Conservation (phyloP, 2,113 vertebrate species). For the Microcebus tavaratra region DNA sequence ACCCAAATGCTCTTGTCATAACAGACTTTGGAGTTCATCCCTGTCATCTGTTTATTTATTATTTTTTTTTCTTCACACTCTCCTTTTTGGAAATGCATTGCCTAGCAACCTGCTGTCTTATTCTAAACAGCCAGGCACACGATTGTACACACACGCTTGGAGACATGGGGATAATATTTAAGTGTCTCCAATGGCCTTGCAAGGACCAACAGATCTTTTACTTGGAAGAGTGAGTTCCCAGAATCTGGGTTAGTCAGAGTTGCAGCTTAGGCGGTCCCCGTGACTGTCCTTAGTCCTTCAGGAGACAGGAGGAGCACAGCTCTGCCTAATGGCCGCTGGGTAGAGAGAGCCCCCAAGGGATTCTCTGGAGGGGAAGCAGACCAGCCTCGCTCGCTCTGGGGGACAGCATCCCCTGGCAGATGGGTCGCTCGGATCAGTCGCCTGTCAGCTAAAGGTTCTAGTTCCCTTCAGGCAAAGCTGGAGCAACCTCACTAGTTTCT, state of each 20-base stretch:
- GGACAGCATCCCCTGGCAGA: not conserved
- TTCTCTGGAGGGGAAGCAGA: not conserved
- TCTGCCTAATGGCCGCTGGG: not conserved
- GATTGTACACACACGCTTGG: conserved; percentile 29
- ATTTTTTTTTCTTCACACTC: conserved; percentile 77
- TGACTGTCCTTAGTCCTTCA: not conserved
- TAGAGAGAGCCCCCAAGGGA: not conserved
- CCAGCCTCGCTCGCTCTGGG: not conserved
- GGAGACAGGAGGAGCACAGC: not conserved
- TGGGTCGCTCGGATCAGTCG: not conserved
- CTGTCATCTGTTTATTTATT: conserved; percentile 83
- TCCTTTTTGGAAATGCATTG: conserved; percentile 77
- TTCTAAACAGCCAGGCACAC: conserved; percentile 79
- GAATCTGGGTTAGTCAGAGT: conserved; percentile 82
- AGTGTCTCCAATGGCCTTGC: conserved; percentile 80
- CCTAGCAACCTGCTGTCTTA: conserved; percentile 82
- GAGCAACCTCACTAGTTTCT: not conserved
- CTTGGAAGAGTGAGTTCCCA: conserved; percentile 82
- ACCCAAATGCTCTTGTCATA: conserved; percentile 79
- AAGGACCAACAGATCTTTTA: conserved; percentile 78
- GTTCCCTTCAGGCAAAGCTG: not conserved
- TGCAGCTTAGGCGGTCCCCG: not conserved
- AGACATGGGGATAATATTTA: conserved; percentile 76
- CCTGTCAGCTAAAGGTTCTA: not conserved
- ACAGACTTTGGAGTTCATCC: conserved; percentile 82